Percentiles rank a stretch among this genome's conserved stretches.
These are phyloP conservation scores for Rhynchonycteris naso DNA, from an alignment of 2,797 vertebrate genomes.

Conservation along the genomic window DNA sequence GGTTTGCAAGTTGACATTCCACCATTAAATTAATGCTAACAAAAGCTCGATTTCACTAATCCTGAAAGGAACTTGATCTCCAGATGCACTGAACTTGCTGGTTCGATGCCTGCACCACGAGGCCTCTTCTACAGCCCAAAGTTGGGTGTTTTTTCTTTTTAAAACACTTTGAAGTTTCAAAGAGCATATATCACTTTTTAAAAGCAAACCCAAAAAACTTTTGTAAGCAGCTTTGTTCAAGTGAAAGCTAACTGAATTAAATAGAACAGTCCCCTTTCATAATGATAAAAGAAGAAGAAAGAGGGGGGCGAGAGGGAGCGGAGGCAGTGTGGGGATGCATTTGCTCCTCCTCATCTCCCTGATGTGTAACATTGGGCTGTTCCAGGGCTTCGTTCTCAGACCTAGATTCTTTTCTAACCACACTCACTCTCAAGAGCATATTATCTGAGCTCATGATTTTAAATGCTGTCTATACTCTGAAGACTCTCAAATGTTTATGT, in stretches of 20 bases:
- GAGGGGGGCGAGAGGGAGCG: neutral
- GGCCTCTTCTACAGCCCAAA: slow-evolving; percentile 32
- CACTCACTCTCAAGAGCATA: neutral
- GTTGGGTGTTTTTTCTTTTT: slow-evolving; percentile 17
- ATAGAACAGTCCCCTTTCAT: slow-evolving; percentile 40
- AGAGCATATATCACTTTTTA: slow-evolving; percentile 47
- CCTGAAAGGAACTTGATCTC: slow-evolving; percentile 62
- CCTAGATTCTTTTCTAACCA: neutral
- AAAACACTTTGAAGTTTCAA: slow-evolving; percentile 71
- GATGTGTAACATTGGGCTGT: neutral
- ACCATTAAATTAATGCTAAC: slow-evolving; percentile 66
- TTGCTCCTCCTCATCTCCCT: neutral
- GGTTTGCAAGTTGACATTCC: slow-evolving; percentile 68
- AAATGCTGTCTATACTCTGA: neutral
- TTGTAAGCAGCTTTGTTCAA: slow-evolving; percentile 61
- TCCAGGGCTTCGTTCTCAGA: neutral
- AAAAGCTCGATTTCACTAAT: slow-evolving; percentile 72
- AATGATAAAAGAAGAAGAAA: slow-evolving; percentile 13
- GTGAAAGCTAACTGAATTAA: slow-evolving; percentile 67
- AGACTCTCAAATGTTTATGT: slow-evolving; percentile 1
- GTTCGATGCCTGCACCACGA: slow-evolving; percentile 53
- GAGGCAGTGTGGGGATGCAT: neutral
- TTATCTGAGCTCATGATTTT: slow-evolving; percentile 12
- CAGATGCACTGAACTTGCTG: slow-evolving; percentile 24
- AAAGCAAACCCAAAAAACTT: slow-evolving; percentile 65